Conservation (phyloP, 2,888 invertebrate genomes). For the Spodoptera picta region DNA sequence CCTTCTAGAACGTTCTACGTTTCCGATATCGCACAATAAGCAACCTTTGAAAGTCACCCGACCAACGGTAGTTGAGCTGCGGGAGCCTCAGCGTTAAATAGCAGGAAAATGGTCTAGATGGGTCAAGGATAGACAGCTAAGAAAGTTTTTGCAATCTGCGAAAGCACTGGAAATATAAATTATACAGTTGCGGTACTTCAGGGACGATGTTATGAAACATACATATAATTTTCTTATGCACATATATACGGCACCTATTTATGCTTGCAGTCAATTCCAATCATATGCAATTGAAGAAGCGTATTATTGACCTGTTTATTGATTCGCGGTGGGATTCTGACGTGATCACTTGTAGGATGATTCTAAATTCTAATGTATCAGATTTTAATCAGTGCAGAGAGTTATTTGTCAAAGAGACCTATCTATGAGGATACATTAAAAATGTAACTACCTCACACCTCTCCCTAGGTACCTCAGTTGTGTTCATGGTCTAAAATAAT, state of each 20-base stretch:
- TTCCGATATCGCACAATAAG: conserved; percentile 61
- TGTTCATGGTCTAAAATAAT: too few species aligned
- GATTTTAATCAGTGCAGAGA: too few species aligned
- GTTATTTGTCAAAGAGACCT: too few species aligned
- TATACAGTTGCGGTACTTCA: conserved; percentile 8
- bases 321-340: background rate
- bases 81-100: background rate
- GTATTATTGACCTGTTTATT: background rate
- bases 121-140: conserved; percentile 14
- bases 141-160: conserved; percentile 5
- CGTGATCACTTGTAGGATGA: background rate
- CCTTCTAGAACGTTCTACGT: conserved; percentile 57
- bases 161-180: conserved; percentile 4
- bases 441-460: too few species aligned
- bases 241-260: conserved; percentile 3
- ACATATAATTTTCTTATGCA: conserved; percentile 3
- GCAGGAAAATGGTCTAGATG: background rate
- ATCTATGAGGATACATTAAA: too few species aligned
- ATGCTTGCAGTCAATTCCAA: background rate
- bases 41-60: conserved; percentile 57
- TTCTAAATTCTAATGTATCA: too few species aligned
- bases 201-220: conserved; percentile 16
- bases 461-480: too few species aligned
- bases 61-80: conserved; percentile 43
- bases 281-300: conserved; percentile 2